Base-by-base conservation (phyloP, 2,888 invertebrate genomes). In the Drosophila colorata region DNA sequence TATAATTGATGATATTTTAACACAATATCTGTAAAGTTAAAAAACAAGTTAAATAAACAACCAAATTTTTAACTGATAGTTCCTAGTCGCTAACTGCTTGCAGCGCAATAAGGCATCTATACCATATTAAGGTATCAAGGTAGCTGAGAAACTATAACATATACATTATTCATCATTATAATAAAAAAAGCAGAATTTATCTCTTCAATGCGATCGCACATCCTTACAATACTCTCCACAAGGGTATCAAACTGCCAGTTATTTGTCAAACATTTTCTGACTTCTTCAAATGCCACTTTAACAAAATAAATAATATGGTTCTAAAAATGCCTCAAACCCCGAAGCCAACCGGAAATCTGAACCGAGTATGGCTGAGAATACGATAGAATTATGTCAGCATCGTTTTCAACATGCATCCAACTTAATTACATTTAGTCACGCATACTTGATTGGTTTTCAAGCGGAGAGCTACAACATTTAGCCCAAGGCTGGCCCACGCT, bases 351-450 rank as follows among this genome's bases (percentile, higher is more conserved):
- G 81, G 87, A 81, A 87, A 74, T 74, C 78, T 58, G 53, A 56
- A 23, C 43, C 56, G 69, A 48, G 40, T 43, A 28, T 47, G 47
- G 40, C 41, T 44, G 25, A 60, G 43, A 52, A 43, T 53, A 55
- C 49, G 40, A 44, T 11, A 47, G 55, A 87, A 74, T 77, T 85
- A 87, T 82, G 88, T 69, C 77, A 83, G 80, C 69, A 70, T 67
- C 60, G 47, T 77, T 82, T 78, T 78, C 59, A 78, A 53, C 78
- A 78, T 84, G 75, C 78, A 80, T 49, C 67, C 60, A 70, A 53
- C 59, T 58, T 88, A 84, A 84, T 88, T 67, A 73, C 72, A 64
- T 68, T 49, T 56, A 78, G 88, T 79, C 83, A 84, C 83, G 83
- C 83, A 86, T 72, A 73, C 82, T 75, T 86, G 80, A 87, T 85